A percentile compares a stretch with the other conserved stretches of the same genome.
phyloP scores from a whole-genome alignment of 2,113 vertebrate genomes.

The Gobiocypris rarus region DNA sequence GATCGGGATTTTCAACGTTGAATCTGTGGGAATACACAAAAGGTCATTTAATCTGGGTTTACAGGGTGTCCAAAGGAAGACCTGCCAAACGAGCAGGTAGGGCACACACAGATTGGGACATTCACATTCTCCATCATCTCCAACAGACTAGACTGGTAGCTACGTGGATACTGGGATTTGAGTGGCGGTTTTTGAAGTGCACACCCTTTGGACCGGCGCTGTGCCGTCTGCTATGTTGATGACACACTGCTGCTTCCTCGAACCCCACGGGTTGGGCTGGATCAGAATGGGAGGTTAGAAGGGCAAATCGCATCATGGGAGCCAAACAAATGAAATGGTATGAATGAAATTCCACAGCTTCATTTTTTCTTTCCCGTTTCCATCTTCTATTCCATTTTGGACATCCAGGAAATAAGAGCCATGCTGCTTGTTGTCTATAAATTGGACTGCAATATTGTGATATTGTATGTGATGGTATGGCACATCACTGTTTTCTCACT shows the following conservation, averaged over 20 bases:
- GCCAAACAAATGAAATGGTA: constrained; percentile 83
- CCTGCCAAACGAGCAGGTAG: constrained; percentile 34
- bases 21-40: constrained; percentile 61
- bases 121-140: constrained; percentile 31
- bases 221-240: constrained; percentile 70
- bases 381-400: background rate
- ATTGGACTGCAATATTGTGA: background rate
- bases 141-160: constrained; percentile 66
- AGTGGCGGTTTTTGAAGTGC: constrained; percentile 58
- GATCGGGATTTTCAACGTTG: constrained; percentile 63
- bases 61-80: constrained; percentile 39
- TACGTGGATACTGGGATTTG: constrained; percentile 65
- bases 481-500: background rate
- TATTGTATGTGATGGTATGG: background rate
- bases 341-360: constrained; percentile 52
- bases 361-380: constrained; percentile 1
- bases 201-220: constrained; percentile 62
- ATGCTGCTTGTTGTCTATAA: background rate
- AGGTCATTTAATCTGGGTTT: constrained; percentile 67
- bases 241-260: constrained; percentile 65
- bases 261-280: constrained; percentile 67
- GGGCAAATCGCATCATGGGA: constrained; percentile 74
- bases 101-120: constrained; percentile 1
- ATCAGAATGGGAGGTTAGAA: constrained; percentile 68
- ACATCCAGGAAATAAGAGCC: background rate